These are phyloP conservation scores for Philereme transversata DNA, from an alignment of 2,888 invertebrate species.

Conservation along the genomic window DNA sequence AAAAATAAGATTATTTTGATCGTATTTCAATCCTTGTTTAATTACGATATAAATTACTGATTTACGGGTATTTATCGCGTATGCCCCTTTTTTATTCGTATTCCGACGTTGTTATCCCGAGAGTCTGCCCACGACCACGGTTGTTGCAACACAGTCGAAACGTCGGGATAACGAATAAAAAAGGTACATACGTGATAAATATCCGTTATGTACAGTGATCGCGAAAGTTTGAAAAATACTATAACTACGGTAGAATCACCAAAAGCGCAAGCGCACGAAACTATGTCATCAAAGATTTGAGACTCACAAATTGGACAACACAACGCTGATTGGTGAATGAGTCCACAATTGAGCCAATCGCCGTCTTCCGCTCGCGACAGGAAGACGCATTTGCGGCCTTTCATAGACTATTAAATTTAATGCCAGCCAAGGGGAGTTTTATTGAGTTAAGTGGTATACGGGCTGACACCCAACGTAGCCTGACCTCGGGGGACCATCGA, in stretches of 20 bases:
- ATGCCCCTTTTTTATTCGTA: too few relatives aligned
- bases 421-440: constrained; percentile 76
- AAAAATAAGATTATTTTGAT: too few relatives aligned
- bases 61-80: too few relatives aligned
- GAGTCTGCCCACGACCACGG: too few relatives aligned
- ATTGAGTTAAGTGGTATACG: constrained; percentile 82
- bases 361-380: constrained; percentile 78
- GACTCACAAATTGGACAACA: constrained; percentile 50
- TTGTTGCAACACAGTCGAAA: too few relatives aligned
- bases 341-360: constrained; percentile 80
- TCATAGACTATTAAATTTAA: constrained; percentile 82
- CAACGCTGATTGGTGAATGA: constrained; percentile 79
- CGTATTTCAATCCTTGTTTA: too few relatives aligned
- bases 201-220: not conserved
- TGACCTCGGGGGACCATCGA: constrained; percentile 50
- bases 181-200: too few relatives aligned
- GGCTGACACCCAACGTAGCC: constrained; percentile 55
- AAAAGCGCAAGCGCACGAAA: constrained; percentile 18
- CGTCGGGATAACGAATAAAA: too few relatives aligned
- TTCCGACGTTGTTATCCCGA: too few relatives aligned
- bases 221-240: not conserved
- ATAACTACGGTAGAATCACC: not conserved
- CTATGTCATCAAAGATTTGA: constrained; percentile 46
- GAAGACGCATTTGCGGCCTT: constrained; percentile 75
- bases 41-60: too few relatives aligned